Evolutionary conservation across 2,888 invertebrate genomes (phyloP), one percentile per base, ranked within the genome.

Genomic region (Leptopilina drosophilae): DNA sequence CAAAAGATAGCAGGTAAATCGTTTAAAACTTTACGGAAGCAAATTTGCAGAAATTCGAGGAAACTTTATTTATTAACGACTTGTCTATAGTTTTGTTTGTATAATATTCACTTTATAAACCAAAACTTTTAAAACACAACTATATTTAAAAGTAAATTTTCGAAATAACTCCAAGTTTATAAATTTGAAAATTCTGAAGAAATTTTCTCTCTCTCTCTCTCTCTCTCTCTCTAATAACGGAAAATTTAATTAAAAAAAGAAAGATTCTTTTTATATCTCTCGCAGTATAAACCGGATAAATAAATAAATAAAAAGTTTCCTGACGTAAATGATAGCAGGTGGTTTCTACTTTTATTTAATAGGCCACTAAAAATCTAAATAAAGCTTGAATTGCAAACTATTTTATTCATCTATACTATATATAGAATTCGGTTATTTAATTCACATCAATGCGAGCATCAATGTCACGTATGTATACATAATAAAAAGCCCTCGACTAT

Each of bases 301-400:
- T 59, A 76, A 76, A 76, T 64, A 46, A 64, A 42, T 40, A 33
- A 20, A 15, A 64, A 49, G 11, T 76, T 76, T 49, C 64, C 14
- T 15, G 14, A 42, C 33, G 53, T 62, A 53, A 76, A 59, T 15
- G 42, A 42, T 14, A 76, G 49, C 42, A 76, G 62, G 49, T 64
- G 64, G 64, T 64, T 64, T 64, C 76, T 64, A 76, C 62, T 76
- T 76, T 76, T 76, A 64, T 64, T 64, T 76, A 76, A 62, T 46
- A 76, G 20, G 26, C 14, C 12, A 56, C 76, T 49, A 46, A 49
- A 42, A 49, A 49, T 49, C 49, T 49, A 49, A 49, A 12, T 12
- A 49, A 49, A 49, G 49, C 11, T 49, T 12, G 12, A 49, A 49
- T 9, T 49, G 49, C 12, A 49, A 49, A 9, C 11, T 49, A 33